Evolutionary conservation across 2,888 invertebrate species (phyloP).

Genomic region (Drosophila trichaetosa): DNA sequence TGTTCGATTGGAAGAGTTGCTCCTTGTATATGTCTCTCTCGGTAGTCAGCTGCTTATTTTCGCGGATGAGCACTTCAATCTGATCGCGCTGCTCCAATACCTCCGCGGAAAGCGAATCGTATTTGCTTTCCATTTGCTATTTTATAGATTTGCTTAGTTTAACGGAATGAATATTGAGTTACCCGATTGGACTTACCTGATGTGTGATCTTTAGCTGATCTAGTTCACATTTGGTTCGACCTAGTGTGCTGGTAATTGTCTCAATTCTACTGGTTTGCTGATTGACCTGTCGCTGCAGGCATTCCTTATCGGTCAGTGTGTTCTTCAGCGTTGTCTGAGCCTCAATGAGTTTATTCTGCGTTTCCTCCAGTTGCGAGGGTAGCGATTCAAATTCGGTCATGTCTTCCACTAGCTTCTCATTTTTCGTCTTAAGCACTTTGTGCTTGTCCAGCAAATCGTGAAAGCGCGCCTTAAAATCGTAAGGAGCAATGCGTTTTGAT

Average conservation of each 20-base stretch:
- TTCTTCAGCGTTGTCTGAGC: conserved; percentile 77
- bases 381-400: conserved; percentile 86
- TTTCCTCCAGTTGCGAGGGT: conserved; percentile 86
- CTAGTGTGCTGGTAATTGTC: conserved; percentile 70
- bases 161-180: background rate
- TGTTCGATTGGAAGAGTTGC: conserved; percentile 84
- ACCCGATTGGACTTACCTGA: conserved; percentile 61
- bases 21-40: conserved; percentile 78
- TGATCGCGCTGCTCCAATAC: conserved; percentile 73
- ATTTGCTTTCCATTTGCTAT: conserved; percentile 74
- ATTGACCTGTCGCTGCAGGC: conserved; percentile 77
- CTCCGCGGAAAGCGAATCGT: conserved; percentile 68
- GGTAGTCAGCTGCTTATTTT: conserved; percentile 69
- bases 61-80: conserved; percentile 62
- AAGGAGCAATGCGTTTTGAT: conserved; percentile 87
- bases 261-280: conserved; percentile 78
- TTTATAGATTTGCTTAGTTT: background rate
- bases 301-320: conserved; percentile 73
- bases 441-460: conserved; percentile 88
- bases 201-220: conserved; percentile 68
- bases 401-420: conserved; percentile 86
- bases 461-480: conserved; percentile 89
- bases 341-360: conserved; percentile 80
- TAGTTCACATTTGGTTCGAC: conserved; percentile 77
- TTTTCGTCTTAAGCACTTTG: conserved; percentile 86